Conservation (phyloP, 2,797 vertebrate genomes). For the Darevskia mixta region DNA sequence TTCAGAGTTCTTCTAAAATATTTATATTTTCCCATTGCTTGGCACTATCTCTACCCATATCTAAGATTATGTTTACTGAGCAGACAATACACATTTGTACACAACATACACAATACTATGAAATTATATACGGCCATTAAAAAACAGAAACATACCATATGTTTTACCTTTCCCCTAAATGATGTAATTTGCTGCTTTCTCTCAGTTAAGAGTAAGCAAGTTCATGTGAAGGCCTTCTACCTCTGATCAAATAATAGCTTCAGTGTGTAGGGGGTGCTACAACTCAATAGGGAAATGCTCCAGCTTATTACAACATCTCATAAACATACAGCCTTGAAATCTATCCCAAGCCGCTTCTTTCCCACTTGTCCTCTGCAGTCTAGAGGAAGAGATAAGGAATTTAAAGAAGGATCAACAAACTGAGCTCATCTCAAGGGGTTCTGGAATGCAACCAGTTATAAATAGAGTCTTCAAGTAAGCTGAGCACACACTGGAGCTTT, state of each 20-base stretch:
- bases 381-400: slow-evolving; percentile 53
- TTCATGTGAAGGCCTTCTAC: slow-evolving; percentile 46
- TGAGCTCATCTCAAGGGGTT: slow-evolving; percentile 32
- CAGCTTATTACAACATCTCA: slow-evolving; percentile 69
- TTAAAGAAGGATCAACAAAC: slow-evolving; percentile 45
- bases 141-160: not conserved
- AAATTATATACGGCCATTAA: not conserved
- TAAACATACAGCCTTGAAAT: slow-evolving; percentile 70
- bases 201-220: slow-evolving; percentile 63
- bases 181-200: slow-evolving; percentile 67
- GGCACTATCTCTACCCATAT: not conserved
- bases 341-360: slow-evolving; percentile 60
- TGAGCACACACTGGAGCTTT: not conserved
- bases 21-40: not conserved
- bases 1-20: not conserved
- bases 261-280: slow-evolving; percentile 44
- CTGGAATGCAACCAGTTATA: slow-evolving; percentile 31
- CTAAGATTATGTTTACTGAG: not conserved
- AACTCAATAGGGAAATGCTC: slow-evolving; percentile 69
- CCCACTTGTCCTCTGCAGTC: slow-evolving; percentile 39
- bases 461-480: slow-evolving; percentile 49
- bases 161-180: slow-evolving; percentile 62
- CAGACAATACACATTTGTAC: not conserved
- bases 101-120: not conserved
- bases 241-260: slow-evolving; percentile 46